phyloP scores from a whole-genome alignment of 1,140 invertebrate genomes.

The Stenopsyche tienmushanensis region DNA sequence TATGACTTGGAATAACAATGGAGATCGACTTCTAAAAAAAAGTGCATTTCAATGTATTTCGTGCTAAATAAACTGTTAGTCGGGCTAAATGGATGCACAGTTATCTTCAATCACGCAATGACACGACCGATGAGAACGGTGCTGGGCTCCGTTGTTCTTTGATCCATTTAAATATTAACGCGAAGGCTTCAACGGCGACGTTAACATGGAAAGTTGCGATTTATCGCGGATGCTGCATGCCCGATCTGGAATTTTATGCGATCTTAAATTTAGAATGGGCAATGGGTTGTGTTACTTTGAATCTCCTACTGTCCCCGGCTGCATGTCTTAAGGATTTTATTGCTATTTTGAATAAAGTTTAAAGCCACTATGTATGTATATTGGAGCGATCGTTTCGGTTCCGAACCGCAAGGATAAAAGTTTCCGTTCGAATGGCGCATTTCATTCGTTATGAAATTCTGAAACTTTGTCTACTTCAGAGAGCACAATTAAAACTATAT shows the following conservation, averaged over 20 bases:
- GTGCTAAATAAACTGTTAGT: slow-evolving; percentile 27
- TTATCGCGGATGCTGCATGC: too few species aligned
- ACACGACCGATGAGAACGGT: slow-evolving; percentile 13
- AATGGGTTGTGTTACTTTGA: too few species aligned
- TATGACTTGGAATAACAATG: background rate
- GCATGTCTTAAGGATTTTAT: too few species aligned
- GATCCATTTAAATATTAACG: too few species aligned
- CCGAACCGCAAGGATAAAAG: background rate
- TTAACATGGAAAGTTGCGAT: too few species aligned
- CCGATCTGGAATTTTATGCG: too few species aligned
- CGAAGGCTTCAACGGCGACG: too few species aligned
- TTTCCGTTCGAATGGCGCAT: slow-evolving; percentile 1
- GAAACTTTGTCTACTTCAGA: background rate
- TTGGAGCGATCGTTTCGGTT: background rate
- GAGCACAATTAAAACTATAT: slow-evolving; percentile 10
- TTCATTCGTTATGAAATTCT: slow-evolving; percentile 13
- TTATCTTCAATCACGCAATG: slow-evolving; percentile 25
- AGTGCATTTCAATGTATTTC: slow-evolving; percentile 30
- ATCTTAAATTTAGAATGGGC: too few species aligned
- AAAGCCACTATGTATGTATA: background rate
- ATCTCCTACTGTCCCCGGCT: too few species aligned
- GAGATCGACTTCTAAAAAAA: slow-evolving; percentile 1
- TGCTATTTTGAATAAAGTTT: slow-evolving; percentile 17
- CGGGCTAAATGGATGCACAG: slow-evolving; percentile 21
- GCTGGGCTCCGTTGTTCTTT: too few species aligned